Conservation (phyloP, 1,140 invertebrate genomes). For the Chironomus tepperi region DNA sequence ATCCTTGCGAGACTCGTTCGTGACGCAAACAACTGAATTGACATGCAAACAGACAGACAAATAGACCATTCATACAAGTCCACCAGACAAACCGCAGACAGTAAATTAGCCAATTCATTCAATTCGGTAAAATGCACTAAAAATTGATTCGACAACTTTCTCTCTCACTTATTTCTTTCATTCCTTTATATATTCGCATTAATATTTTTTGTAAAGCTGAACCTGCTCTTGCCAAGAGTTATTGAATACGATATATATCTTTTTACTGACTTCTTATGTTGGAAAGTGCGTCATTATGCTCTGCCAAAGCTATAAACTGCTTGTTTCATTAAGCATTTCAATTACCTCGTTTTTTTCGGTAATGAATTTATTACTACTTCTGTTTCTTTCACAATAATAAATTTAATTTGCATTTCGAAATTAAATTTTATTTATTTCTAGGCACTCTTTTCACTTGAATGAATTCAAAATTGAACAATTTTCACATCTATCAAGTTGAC, state of each 20-base stretch:
- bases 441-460: no score
- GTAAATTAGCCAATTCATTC: no score
- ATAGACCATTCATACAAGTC: no score
- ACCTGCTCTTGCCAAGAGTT: background rate
- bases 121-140: background rate
- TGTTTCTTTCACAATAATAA: background rate
- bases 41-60: no score
- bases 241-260: background rate
- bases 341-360: background rate
- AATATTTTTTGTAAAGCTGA: background rate
- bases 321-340: conserved; percentile 9
- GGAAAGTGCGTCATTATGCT: conserved; percentile 13
- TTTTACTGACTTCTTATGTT: conserved; percentile 5
- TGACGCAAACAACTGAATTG: no score
- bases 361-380: background rate
- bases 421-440: background rate
- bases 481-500: no score
- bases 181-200: background rate
- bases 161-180: background rate
- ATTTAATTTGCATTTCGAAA: background rate
- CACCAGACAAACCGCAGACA: no score
- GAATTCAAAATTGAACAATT: no score
- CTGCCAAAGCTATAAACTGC: background rate
- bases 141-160: conserved; percentile 15
- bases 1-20: no score